These are phyloP conservation scores for Lichenostomus cassidix DNA, from an alignment of 2,113 vertebrate genomes.

Conservation along the genomic window DNA sequence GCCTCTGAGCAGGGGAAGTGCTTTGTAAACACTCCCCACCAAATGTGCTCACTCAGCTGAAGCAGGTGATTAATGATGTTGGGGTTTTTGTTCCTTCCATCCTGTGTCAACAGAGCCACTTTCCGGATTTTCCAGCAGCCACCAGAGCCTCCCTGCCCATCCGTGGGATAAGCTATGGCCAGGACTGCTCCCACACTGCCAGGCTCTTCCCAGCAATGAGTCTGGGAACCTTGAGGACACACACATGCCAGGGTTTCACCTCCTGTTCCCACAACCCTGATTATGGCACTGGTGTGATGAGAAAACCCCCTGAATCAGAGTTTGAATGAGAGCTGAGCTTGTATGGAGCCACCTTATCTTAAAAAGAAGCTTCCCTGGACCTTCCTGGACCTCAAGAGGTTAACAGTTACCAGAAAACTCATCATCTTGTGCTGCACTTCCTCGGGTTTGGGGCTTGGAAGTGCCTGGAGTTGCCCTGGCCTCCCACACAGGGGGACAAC, in stretches of 20 bases:
- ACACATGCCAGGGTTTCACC: fast-evolving
- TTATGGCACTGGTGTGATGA: fast-evolving
- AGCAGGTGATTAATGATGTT: background rate
- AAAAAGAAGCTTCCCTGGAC: background rate
- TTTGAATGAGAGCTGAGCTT: background rate
- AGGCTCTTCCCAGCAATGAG: background rate
- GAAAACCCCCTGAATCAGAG: background rate
- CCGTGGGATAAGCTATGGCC: background rate
- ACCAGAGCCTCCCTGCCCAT: fast-evolving
- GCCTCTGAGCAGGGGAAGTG: background rate
- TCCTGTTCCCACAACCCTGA: background rate
- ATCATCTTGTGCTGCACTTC: background rate
- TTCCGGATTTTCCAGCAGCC: background rate
- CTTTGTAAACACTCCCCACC: conserved; percentile 10
- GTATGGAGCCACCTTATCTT: background rate
- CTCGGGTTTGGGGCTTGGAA: background rate
- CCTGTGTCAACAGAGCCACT: conserved; percentile 16
- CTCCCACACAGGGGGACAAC: fast-evolving
- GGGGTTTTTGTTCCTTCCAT: conserved; percentile 18
- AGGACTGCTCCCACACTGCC: background rate
- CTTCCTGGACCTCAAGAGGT: background rate
- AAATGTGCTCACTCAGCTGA: background rate
- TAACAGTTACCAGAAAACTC: background rate
- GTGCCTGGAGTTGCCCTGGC: fast-evolving
- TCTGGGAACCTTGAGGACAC: fast-evolving